Evolutionary conservation across 2,113 vertebrate genomes (phyloP).

Genomic region (Mobula hypostoma): DNA sequence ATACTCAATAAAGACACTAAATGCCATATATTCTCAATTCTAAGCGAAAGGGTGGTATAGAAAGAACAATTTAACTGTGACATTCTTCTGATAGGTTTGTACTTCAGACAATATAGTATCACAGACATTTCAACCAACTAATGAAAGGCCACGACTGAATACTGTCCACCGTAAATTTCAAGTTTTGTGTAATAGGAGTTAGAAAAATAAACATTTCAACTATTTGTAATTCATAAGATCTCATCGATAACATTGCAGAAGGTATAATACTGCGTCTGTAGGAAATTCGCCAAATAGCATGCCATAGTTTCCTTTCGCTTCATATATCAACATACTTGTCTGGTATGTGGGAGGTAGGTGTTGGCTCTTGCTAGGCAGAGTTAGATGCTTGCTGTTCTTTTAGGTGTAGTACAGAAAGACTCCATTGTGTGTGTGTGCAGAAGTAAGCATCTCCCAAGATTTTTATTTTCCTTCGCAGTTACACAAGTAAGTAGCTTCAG

Average conservation of each 20-base stretch:
- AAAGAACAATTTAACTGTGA: not conserved
- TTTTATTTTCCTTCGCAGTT: not conserved
- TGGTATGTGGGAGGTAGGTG: slow-evolving; percentile 36
- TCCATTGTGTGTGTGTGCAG: slow-evolving; percentile 2
- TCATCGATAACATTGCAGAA: not conserved
- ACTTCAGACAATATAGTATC: not conserved
- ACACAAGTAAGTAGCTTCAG: slow-evolving; percentile 13
- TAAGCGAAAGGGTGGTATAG: not conserved
- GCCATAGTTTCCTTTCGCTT: slow-evolving; percentile 31
- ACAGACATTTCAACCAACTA: not conserved
- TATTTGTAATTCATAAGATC: slow-evolving; percentile 9
- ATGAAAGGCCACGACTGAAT: not conserved
- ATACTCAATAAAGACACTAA: not conserved
- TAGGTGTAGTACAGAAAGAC: slow-evolving; percentile 20
- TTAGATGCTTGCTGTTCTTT: slow-evolving; percentile 23
- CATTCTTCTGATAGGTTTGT: not conserved
- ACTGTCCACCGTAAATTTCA: not conserved
- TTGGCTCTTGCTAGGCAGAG: not conserved
- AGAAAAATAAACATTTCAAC: not conserved
- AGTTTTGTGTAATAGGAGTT: not conserved
- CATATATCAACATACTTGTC: slow-evolving; percentile 31
- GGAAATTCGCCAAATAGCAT: slow-evolving; percentile 28
- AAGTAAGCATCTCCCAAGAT: not conserved
- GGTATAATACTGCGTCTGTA: not conserved
- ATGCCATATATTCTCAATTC: not conserved